These are phyloP conservation scores for Mormyrus hasselquistii DNA, from an alignment of 2,797 vertebrate genomes.

Conservation along the genomic window DNA sequence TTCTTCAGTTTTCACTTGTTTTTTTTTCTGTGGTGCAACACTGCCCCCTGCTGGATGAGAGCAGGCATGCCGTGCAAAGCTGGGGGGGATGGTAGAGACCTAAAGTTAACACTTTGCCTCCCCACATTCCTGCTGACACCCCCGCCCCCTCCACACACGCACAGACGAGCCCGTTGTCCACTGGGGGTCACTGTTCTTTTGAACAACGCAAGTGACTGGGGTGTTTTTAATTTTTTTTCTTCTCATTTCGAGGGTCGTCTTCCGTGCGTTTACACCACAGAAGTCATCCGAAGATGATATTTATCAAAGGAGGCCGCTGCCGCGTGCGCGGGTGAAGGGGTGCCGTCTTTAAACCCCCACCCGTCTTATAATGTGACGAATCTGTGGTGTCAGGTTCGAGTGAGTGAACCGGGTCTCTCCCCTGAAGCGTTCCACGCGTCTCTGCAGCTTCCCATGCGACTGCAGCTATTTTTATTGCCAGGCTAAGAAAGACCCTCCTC, in stretches of 20 bases:
- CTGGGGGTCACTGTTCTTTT: conserved; percentile 73
- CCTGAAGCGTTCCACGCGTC: conserved; percentile 30
- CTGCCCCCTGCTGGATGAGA: conserved; percentile 62
- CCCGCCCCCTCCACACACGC: background rate
- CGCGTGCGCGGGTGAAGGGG: conserved; percentile 41
- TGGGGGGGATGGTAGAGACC: background rate
- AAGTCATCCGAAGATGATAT: conserved; percentile 24
- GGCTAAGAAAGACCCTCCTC: conserved; percentile 38
- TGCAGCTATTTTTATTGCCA: conserved; percentile 34
- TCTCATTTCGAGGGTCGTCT: background rate
- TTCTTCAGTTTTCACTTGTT: background rate
- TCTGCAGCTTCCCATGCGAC: conserved; percentile 26
- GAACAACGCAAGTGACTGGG: conserved; percentile 38
- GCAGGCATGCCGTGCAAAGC: conserved; percentile 32
- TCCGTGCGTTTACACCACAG: conserved; percentile 5
- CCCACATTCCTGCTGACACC: background rate
- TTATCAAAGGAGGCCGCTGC: conserved; percentile 13
- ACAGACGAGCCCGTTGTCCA: conserved; percentile 42
- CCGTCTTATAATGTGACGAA: conserved; percentile 49
- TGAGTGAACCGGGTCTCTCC: conserved; percentile 46
- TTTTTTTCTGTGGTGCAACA: conserved; percentile 44
- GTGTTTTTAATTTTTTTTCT: conserved; percentile 22
- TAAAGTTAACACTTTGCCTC: background rate
- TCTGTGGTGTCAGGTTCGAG: conserved; percentile 41
- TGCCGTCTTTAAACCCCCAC: conserved; percentile 2